Conservation (phyloP, 2,797 vertebrate genomes). For the Crocodylus rhombifer region DNA sequence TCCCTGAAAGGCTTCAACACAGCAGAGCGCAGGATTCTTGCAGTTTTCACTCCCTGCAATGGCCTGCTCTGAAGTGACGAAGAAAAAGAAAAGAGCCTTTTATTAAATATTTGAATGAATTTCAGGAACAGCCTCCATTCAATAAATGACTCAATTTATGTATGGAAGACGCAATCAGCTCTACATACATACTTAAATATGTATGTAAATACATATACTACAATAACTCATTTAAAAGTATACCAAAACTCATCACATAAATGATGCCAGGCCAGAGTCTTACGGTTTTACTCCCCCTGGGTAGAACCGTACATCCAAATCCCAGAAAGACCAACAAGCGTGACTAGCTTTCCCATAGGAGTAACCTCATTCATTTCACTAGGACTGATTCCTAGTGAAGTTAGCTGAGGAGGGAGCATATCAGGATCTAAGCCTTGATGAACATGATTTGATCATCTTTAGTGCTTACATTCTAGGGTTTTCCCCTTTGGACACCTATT, state of each 20-base stretch:
- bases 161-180: background rate
- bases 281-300: accelerated
- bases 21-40: background rate
- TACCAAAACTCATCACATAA: background rate
- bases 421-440: background rate
- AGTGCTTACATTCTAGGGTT: background rate
- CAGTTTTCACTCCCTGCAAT: background rate
- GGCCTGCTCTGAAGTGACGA: background rate
- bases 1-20: background rate
- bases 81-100: background rate
- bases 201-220: background rate
- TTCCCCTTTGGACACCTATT: background rate
- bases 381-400: background rate
- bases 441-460: background rate
- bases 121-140: background rate
- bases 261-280: background rate
- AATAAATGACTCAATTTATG: accelerated
- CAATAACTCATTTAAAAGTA: background rate
- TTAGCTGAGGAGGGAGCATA: background rate
- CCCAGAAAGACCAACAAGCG: background rate
- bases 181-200: background rate
- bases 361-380: accelerated
- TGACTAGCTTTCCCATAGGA: background rate
- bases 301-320: background rate
- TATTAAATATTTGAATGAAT: background rate